Evolutionary conservation across 2,113 vertebrate genomes (phyloP).

Genomic region (Desmodus rotundus): DNA sequence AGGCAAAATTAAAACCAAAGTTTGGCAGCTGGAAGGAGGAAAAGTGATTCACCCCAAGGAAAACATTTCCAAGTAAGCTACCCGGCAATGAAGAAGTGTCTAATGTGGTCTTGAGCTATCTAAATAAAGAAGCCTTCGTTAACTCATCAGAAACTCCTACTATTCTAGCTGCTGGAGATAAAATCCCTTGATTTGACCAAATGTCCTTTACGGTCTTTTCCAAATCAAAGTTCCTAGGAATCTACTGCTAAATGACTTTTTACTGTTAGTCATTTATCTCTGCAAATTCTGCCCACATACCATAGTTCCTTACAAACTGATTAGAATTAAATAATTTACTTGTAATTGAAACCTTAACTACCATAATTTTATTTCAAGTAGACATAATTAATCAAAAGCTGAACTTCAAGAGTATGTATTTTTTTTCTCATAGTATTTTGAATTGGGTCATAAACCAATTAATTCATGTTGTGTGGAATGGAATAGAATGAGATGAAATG

Average conservation of each 20-base stretch:
- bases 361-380: constrained; percentile 27
- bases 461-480: not conserved
- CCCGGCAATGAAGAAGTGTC: not conserved
- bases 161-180: not conserved
- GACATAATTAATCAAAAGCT: constrained; percentile 33
- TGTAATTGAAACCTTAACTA: constrained; percentile 32
- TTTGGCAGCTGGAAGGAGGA: not conserved
- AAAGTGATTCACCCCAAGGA: not conserved
- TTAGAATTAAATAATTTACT: constrained; percentile 57
- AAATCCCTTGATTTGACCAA: not conserved
- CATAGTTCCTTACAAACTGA: constrained; percentile 44
- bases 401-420: not conserved
- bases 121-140: not conserved
- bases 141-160: not conserved
- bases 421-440: not conserved
- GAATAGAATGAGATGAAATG: not conserved
- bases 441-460: not conserved
- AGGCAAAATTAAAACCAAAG: not conserved
- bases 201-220: constrained; percentile 32
- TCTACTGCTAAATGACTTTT: constrained; percentile 36
- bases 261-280: constrained; percentile 29
- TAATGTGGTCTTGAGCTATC: not conserved
- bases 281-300: constrained; percentile 3
- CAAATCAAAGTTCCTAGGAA: constrained; percentile 40
- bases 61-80: not conserved